Conservation (phyloP, 2,888 invertebrate genomes). For the Tenthredo livida region DNA sequence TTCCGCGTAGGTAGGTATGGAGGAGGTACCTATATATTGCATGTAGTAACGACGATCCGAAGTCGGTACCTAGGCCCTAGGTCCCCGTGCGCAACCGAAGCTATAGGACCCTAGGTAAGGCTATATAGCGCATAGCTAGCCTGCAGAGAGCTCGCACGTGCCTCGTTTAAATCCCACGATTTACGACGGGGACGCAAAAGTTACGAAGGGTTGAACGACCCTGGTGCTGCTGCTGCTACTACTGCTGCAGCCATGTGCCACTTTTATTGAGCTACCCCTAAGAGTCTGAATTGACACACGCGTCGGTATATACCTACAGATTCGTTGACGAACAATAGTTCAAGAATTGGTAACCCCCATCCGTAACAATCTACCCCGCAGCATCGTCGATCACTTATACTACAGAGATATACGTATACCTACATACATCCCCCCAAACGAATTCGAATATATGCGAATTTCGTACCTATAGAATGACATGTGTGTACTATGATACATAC, state of each 20-base stretch:
- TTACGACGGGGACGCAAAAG: slow-evolving; percentile 62
- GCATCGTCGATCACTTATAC: too few species aligned
- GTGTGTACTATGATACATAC: neutral
- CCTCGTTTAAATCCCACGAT: slow-evolving; percentile 66
- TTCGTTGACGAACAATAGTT: slow-evolving; percentile 46
- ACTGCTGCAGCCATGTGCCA: slow-evolving; percentile 63
- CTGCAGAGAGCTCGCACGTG: slow-evolving; percentile 10
- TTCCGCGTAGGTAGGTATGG: slow-evolving; percentile 5
- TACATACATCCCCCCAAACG: neutral
- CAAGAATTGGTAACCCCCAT: slow-evolving; percentile 54
- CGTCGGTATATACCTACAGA: slow-evolving; percentile 24
- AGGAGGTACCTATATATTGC: slow-evolving; percentile 10
- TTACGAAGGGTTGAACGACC: slow-evolving; percentile 64
- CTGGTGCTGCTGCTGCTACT: slow-evolving; percentile 53
- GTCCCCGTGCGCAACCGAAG: slow-evolving; percentile 40
- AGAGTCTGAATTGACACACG: slow-evolving; percentile 54
- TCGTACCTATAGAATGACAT: neutral
- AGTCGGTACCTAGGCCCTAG: neutral
- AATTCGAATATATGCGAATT: slow-evolving; percentile 24
- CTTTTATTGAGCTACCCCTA: slow-evolving; percentile 59
- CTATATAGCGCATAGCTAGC: too few species aligned
- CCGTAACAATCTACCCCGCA: slow-evolving; percentile 24
- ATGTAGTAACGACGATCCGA: slow-evolving; percentile 34
- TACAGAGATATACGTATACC: neutral
- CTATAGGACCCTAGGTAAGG: too few species aligned